Conservation (phyloP, 2,113 vertebrate genomes). For the Sceloporus undulatus region DNA sequence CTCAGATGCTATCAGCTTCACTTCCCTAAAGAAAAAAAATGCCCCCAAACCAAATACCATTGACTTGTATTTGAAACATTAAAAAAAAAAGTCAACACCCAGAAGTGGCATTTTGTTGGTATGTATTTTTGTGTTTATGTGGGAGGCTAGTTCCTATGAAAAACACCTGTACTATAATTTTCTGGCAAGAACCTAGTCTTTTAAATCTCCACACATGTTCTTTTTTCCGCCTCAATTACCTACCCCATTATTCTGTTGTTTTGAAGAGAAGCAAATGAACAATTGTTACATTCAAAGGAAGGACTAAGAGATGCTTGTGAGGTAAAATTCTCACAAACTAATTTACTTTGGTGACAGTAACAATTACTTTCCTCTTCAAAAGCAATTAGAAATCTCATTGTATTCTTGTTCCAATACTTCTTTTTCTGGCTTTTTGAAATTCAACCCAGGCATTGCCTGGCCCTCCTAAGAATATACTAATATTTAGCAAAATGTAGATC, state of each 20-base stretch:
- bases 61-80: not conserved
- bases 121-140: conserved; percentile 25
- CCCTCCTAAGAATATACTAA: not conserved
- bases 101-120: conserved; percentile 4
- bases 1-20: not conserved
- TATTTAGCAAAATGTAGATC: not conserved
- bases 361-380: conserved; percentile 26
- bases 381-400: conserved; percentile 19
- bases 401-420: not conserved
- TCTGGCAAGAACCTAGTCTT: conserved; percentile 30
- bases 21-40: not conserved
- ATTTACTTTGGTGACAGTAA: conserved; percentile 24
- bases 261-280: conserved; percentile 22
- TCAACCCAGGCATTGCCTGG: not conserved
- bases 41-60: not conserved
- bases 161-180: conserved; percentile 27
- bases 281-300: conserved; percentile 15
- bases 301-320: conserved; percentile 16
- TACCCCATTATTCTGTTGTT: not conserved
- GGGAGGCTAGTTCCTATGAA: not conserved
- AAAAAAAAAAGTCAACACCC: not conserved
- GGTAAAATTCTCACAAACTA: not conserved
- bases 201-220: conserved; percentile 8
- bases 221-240: not conserved
- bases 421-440: not conserved